Conservation (phyloP, 1,140 invertebrate genomes). For the Drosophila rufa region DNA sequence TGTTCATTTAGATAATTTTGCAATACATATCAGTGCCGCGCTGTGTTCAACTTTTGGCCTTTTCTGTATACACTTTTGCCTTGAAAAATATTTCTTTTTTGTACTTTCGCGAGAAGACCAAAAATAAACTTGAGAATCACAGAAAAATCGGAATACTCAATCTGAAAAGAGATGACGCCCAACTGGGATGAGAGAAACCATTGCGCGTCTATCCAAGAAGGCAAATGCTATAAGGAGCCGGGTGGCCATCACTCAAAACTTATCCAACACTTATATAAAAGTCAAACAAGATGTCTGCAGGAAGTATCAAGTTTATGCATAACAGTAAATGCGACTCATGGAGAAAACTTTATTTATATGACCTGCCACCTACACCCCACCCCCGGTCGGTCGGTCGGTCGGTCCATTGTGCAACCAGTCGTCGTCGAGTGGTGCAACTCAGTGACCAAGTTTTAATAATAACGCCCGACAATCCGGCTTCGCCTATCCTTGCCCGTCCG, state of each 20-base stretch:
- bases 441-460: conserved; percentile 67
- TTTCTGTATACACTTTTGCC: conserved; percentile 16
- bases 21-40: conserved; percentile 26
- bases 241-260: conserved; percentile 9
- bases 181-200: conserved; percentile 5
- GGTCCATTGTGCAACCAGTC: conserved; percentile 46
- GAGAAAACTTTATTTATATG: conserved; percentile 36
- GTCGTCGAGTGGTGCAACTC: conserved; percentile 31
- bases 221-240: not conserved
- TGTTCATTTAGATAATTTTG: not conserved
- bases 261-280: conserved; percentile 58
- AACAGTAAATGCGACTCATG: conserved; percentile 62
- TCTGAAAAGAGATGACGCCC: conserved; percentile 7
- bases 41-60: conserved; percentile 23
- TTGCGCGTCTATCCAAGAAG: conserved; percentile 5
- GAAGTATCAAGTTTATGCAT: conserved; percentile 52
- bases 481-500: conserved; percentile 6
- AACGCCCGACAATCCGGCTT: conserved; percentile 33
- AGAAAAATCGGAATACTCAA: not conserved
- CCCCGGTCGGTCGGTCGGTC: not conserved
- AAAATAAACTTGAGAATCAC: conserved; percentile 47
- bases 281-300: conserved; percentile 28
- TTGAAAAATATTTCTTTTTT: conserved; percentile 47
- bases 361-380: not conserved
- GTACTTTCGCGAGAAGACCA: not conserved